Conservation (phyloP, 2,113 vertebrate genomes). For the Scomber japonicus region DNA sequence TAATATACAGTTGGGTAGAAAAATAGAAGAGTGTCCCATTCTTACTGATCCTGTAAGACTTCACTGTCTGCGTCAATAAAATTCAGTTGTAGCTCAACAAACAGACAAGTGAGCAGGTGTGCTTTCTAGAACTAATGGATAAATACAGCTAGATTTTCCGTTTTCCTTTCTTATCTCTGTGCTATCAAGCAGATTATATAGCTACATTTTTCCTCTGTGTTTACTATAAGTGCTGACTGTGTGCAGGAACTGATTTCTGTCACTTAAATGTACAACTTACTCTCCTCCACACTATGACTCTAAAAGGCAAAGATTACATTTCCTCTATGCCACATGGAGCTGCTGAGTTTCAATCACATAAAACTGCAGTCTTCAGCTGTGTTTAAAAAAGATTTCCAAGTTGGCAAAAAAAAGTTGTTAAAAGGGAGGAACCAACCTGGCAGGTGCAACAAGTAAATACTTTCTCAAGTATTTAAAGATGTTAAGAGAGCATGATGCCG, state of each 20-base stretch:
- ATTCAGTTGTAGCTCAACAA: no score
- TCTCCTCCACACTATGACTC: no score
- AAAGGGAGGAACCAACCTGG: background rate
- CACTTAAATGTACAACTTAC: no score
- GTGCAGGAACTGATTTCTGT: no score
- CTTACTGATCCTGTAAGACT: no score
- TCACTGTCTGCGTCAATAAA: background rate
- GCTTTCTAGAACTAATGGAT: background rate
- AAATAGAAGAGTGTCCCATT: no score
- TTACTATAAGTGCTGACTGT: no score
- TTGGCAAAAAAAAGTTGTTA: background rate
- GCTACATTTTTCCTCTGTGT: no score
- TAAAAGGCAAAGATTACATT: no score
- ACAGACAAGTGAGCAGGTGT: background rate
- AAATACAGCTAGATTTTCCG: background rate
- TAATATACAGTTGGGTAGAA: no score
- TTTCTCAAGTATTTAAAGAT: background rate
- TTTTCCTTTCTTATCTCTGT: conserved; percentile 7
- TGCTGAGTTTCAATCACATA: background rate
- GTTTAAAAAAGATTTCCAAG: background rate
- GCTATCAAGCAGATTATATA: background rate
- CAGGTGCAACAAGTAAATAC: background rate
- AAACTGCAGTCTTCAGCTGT: background rate
- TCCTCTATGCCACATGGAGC: background rate
- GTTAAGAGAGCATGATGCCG: background rate